Percentiles rank a stretch among this genome's conserved stretches.
phyloP scores from a whole-genome alignment of 1,140 invertebrate species.

The Drosophila nigromelanica region DNA sequence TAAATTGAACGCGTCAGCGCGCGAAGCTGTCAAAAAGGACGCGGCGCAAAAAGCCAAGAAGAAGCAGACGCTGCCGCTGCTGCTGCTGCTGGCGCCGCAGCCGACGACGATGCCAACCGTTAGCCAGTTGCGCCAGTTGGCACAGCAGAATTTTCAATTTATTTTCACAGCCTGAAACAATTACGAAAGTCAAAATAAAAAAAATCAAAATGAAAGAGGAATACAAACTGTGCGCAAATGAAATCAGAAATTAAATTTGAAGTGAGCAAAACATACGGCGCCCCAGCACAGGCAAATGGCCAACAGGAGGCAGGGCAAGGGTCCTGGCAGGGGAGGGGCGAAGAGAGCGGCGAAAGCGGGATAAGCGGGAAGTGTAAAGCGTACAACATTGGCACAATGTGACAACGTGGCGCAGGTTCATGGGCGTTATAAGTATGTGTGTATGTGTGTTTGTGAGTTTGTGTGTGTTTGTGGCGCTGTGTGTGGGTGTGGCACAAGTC shows the following conservation, averaged over 20 bases:
- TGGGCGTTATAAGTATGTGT: constrained; percentile 18
- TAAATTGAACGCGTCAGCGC: constrained; percentile 71
- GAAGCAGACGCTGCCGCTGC: neutral
- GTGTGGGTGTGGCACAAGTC: constrained; percentile 44
- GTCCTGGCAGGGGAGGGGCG: neutral
- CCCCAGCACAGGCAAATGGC: no score
- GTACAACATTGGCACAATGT: constrained; percentile 13
- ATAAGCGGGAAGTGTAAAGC: neutral
- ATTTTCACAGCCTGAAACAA: constrained; percentile 81
- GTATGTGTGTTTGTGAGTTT: constrained; percentile 7
- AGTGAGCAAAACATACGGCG: no score
- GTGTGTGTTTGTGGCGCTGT: neutral
- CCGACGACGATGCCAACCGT: constrained; percentile 4
- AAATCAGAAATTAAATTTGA: no score
- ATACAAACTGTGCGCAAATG: no score
- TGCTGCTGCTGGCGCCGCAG: constrained; percentile 4
- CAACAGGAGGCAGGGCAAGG: no score
- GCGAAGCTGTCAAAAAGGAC: constrained; percentile 78
- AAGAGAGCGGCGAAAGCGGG: neutral
- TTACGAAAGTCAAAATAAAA: constrained; percentile 37
- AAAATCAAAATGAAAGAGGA: no score
- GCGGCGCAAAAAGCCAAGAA: neutral
- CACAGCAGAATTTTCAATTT: constrained; percentile 73
- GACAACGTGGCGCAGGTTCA: constrained; percentile 23
- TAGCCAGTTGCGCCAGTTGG: constrained; percentile 56